A percentile compares a stretch with the other conserved stretches of the same genome.
Conservation (phyloP, 1,140 invertebrate genomes). For the Drosophila grimshawi region DNA sequence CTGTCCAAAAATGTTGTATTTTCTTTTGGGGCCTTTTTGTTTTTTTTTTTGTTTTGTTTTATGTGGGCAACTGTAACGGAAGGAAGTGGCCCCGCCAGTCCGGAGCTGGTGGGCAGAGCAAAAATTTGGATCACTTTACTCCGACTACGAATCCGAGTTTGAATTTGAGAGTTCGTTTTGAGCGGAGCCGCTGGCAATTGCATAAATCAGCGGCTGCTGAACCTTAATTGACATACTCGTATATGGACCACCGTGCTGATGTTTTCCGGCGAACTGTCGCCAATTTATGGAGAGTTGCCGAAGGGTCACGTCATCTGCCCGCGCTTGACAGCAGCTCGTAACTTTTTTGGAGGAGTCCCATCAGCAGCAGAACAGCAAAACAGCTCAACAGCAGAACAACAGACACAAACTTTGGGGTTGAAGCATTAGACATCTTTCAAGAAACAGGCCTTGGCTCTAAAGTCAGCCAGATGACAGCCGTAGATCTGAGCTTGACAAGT, state of each 20-base stretch:
- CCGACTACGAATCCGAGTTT: conserved; percentile 41
- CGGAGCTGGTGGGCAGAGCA: conserved; percentile 15
- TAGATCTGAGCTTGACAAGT: neutral
- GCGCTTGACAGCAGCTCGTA: conserved; percentile 76
- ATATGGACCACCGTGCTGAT: conserved; percentile 71
- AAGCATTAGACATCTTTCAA: neutral
- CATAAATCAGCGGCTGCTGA: conserved; percentile 69
- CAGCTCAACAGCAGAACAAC: neutral
- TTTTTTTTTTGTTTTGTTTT: conserved; percentile 17
- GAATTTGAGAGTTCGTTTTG: conserved; percentile 11
- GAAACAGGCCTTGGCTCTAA: neutral
- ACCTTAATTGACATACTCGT: conserved; percentile 73
- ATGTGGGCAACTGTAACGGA: conserved; percentile 74
- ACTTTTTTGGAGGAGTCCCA: conserved; percentile 16
- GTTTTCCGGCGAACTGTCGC: conserved; percentile 72
- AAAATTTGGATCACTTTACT: neutral
- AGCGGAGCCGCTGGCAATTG: conserved; percentile 54
- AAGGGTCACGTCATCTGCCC: conserved; percentile 70
- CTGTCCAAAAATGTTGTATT: conserved; percentile 45
- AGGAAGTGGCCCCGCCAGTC: conserved; percentile 59
- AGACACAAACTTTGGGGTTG: neutral
- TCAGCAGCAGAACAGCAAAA: neutral
- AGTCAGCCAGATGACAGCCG: neutral
- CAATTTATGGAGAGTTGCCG: conserved; percentile 68
- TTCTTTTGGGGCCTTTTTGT: neutral